Base-by-base conservation (phyloP, 2,888 invertebrate species). In the Andricus quercusramuli region DNA sequence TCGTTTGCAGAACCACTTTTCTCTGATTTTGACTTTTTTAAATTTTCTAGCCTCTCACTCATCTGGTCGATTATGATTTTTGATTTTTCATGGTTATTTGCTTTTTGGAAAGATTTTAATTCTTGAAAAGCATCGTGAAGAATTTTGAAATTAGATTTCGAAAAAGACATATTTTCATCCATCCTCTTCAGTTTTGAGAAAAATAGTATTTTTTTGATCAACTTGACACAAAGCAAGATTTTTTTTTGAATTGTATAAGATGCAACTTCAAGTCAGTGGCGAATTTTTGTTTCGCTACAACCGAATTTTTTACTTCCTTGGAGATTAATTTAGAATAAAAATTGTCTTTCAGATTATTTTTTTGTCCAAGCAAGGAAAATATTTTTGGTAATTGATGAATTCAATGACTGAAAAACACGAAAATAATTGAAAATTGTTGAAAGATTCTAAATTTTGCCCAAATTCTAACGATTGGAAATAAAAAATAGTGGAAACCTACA, bases 111-210 rank as follows among this genome's bases (percentile, higher is more conserved):
- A 47, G 65, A 83, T 65, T 80, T 84, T 25, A 85, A 70, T 20
- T 79, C 79, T n/a, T 85, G 80, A 76, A 83, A 84, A 44, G 51
- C 25, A 25, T 85, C 66, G 15, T 84, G 80, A 41, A 85, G 68
- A 66, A 65, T 64, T 76, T 74, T 65, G 37, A 83, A 85, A 13
- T 78, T 20, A 15, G 47, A 47, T 32, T 66, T 25, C 3, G 17
- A 22, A 22, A 3, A 64, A 64, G 29, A 29, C 29, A 29, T 64
- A 1, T 64, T 64, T 0, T 64, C 29, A 6, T 64, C 29, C 64
- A 64, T 64, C 29, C 11, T 64, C 13, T 64, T 15, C 5, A 15
- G 6, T 29, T 29, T 22, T 22, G 22, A 29, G 22, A 17, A 64
- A 29, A 64, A 29, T 17, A 2, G 2, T 64, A 29, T 64, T 64